Base-by-base conservation (phyloP, 30 jellyfish, hydroid and myxozoan species). In the Pseudorhiza aurosa region DNA sequence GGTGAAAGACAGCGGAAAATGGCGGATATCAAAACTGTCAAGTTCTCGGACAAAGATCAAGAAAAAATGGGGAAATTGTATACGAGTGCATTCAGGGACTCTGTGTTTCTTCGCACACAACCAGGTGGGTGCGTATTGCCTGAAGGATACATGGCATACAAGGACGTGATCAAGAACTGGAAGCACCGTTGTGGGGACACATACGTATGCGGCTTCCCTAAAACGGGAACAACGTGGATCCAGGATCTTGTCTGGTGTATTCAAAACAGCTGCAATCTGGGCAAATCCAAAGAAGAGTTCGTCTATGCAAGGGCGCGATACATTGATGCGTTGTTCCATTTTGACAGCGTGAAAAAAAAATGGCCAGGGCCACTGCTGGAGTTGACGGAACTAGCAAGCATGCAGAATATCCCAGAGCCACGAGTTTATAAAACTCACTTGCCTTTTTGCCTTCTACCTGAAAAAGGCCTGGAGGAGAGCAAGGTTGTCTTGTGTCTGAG, bases 211-310 rank as follows among this genome's bases (percentile, higher is more conserved):
- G 46, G 76, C 9, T 77, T 53, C 28, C 81, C 88, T 2, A 77
- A 59, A 33, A 58, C 29, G 15, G 88, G 88, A 58, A 77, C 88
- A 36, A 77, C 88, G 28, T 77, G 88, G 88, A 72, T 73, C 11
- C 59, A 32, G 35, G 72, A 72, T 25, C 30, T 50, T 8, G 72
- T 55, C 29, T 72, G 85, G 74, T 50, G 72, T 32, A 51, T 72
- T n/a, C 28, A 3, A 21, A 72, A 49, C 27, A 32, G 30, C 57
- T 31, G 58, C 22, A 42, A 72, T 50, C 8, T 53, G 3, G 1
- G 31, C 4, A 24, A 11, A 11, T 59, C 72, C 0, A 72, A 72
- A 27, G 59, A 43, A 8, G 42, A 2, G 28, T 0, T 56, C 40
- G 17, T 51, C 4, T 9, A 3, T 17, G 62, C 29, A 21, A 49